Evolutionary conservation across 2,888 invertebrate genomes (phyloP).

Genomic region (Operophtera brumata): DNA sequence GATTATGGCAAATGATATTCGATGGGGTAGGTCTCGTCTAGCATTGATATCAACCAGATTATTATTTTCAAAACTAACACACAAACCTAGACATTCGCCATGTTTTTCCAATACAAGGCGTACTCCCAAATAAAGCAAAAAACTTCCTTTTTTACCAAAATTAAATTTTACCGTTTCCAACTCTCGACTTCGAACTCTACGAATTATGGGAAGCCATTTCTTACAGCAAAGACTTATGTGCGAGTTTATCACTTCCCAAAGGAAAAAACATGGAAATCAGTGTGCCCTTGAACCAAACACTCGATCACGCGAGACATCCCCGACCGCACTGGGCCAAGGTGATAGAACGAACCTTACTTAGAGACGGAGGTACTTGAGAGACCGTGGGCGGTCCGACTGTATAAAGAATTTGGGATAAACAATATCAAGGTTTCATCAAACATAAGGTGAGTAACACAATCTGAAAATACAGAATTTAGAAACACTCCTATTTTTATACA

Average conservation of each 20-base stretch:
- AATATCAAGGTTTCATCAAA: neutral
- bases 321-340: neutral
- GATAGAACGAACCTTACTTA: neutral
- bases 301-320: slow-evolving; percentile 5
- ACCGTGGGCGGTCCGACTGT: neutral
- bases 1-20: too few relatives aligned
- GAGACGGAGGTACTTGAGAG: neutral
- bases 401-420: neutral
- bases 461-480: too few relatives aligned
- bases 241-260: slow-evolving; percentile 9
- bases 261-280: slow-evolving; percentile 12
- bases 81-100: too few relatives aligned
- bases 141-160: too few relatives aligned
- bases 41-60: too few relatives aligned
- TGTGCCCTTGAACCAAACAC: slow-evolving; percentile 5
- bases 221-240: slow-evolving; percentile 1
- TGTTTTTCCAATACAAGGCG: too few relatives aligned
- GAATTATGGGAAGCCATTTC: neutral
- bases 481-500: too few relatives aligned
- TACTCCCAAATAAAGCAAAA: too few relatives aligned
- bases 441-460: neutral
- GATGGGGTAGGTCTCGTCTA: too few relatives aligned
- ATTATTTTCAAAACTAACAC: too few relatives aligned
- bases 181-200: neutral
- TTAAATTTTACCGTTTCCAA: neutral